Percentiles rank a stretch among this genome's conserved stretches.
Evolutionary conservation across 1,140 invertebrate genomes (phyloP).

Genomic region (Pentalonia nigronervosa): DNA sequence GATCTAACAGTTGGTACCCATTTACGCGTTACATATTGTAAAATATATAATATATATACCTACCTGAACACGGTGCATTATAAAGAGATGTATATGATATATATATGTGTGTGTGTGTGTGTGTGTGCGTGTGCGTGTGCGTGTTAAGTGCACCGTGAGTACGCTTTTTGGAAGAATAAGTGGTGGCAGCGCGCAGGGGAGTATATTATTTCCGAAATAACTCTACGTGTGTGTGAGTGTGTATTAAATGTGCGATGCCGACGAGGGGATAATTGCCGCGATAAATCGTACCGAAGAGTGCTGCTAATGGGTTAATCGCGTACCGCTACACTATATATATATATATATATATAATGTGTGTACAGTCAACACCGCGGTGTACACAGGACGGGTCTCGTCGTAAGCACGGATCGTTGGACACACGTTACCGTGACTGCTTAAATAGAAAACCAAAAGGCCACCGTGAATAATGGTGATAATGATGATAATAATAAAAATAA

Average conservation of each 20-base stretch:
- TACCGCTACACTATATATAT: not conserved
- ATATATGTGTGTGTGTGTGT: too few species aligned
- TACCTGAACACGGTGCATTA: not conserved
- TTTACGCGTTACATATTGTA: not conserved
- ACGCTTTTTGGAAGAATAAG: not conserved
- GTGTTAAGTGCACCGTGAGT: not conserved
- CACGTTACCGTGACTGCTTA: slow-evolving; percentile 35
- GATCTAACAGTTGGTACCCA: not conserved
- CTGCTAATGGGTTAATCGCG: slow-evolving; percentile 42
- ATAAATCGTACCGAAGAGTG: slow-evolving; percentile 33
- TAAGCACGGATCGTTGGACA: slow-evolving; percentile 1
- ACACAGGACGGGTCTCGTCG: not conserved
- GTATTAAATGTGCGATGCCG: not conserved
- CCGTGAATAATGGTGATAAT: not conserved
- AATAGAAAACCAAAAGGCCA: not conserved
- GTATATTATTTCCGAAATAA: not conserved
- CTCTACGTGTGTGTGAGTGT: not conserved
- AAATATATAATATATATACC: not conserved
- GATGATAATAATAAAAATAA: not conserved
- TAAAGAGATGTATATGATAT: not conserved
- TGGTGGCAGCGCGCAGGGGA: not conserved
- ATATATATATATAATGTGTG: not conserved
- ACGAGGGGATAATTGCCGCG: slow-evolving; percentile 28
- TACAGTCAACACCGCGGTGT: not conserved
- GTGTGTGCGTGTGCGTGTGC: not conserved